Conservation (phyloP, 2,113 vertebrate species). For the Bubo bubo region DNA sequence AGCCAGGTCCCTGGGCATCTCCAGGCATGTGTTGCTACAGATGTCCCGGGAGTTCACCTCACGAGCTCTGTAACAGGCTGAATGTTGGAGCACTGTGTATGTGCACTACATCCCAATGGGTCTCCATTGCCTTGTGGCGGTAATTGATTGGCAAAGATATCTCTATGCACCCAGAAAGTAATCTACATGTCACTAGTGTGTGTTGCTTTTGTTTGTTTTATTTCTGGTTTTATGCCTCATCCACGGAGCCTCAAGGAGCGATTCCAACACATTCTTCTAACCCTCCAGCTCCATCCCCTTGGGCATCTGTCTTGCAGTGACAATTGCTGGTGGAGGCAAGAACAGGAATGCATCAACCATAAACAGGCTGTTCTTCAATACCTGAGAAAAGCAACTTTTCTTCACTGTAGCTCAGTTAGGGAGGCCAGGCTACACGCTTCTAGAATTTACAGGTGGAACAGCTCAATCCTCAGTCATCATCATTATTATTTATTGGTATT, state of each 20-base stretch:
- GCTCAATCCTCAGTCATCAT: neutral
- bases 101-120: neutral
- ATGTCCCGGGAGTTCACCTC: neutral
- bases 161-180: neutral
- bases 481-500: neutral
- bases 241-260: neutral
- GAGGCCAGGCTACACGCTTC: neutral
- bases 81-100: neutral
- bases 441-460: neutral
- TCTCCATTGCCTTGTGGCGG: neutral
- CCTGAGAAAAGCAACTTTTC: neutral
- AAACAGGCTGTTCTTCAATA: neutral
- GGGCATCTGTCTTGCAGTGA: neutral
- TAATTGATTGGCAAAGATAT: neutral
- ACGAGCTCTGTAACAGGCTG: neutral
- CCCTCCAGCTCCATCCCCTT: neutral
- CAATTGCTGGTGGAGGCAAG: neutral
- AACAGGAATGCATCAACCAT: neutral
- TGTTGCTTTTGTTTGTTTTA: neutral
- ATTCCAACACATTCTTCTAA: neutral
- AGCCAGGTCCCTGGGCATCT: neutral
- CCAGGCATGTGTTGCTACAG: neutral
- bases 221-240: neutral
- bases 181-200: accelerated
- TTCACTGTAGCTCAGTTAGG: neutral